These are phyloP conservation scores for Otis tarda DNA, from an alignment of 2,113 vertebrate genomes.

Conservation along the genomic window DNA sequence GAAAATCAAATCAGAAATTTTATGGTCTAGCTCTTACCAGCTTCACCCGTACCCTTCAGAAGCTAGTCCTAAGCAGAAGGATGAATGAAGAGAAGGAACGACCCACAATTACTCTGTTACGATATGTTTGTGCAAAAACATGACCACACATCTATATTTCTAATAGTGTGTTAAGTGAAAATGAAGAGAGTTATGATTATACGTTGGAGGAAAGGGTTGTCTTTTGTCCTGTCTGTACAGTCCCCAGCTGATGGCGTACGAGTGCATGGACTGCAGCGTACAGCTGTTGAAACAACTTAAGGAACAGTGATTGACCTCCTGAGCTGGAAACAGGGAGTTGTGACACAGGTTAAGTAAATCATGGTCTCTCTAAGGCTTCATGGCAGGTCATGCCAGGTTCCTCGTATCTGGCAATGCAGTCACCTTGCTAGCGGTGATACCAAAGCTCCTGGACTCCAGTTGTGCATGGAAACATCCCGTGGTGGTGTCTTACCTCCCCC, in stretches of 20 bases:
- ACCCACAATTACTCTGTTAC: background rate
- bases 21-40: background rate
- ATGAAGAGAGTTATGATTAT: background rate
- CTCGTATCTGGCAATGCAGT: background rate
- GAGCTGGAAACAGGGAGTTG: background rate
- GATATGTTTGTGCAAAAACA: background rate
- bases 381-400: background rate
- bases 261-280: background rate
- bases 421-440: background rate
- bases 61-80: background rate
- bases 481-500: background rate
- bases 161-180: background rate
- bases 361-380: background rate
- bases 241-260: background rate
- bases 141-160: background rate
- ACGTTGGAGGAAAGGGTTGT: background rate
- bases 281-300: background rate
- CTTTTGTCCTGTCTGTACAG: background rate
- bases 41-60: background rate
- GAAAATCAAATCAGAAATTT: background rate
- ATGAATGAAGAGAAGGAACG: background rate
- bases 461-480: background rate
- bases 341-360: background rate
- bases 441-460: background rate
- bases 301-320: background rate